These are phyloP conservation scores for Beroe ovata DNA, from an alignment of 37 sponge, comb jelly and placozoan genomes.

Conservation along the genomic window DNA sequence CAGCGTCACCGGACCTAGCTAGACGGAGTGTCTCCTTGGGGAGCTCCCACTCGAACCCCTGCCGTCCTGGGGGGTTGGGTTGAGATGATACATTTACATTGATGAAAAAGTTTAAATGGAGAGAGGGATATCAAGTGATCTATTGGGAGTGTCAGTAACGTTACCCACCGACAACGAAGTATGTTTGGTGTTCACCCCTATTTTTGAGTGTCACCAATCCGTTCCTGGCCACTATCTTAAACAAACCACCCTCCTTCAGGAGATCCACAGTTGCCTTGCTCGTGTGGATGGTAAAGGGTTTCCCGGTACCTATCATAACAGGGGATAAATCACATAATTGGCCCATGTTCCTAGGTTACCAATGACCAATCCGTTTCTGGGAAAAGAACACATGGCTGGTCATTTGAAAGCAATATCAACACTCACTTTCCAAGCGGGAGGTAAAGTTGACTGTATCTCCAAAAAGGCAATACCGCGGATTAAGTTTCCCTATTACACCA, in stretches of 20 bases:
- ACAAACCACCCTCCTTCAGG: slow-evolving; percentile 9
- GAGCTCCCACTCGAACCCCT: slow-evolving; percentile 33
- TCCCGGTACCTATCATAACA: slow-evolving; percentile 15
- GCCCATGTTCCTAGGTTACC: too few species aligned
- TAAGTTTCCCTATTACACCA: slow-evolving; percentile 42
- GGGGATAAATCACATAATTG: too few species aligned
- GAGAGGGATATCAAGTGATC: too few species aligned
- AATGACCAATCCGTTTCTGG: too few species aligned
- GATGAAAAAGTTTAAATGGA: too few species aligned
- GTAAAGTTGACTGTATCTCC: slow-evolving; percentile 66
- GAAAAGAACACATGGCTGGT: too few species aligned
- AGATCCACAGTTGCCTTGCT: slow-evolving; percentile 4
- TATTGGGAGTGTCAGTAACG: not conserved
- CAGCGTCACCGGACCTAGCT: not conserved
- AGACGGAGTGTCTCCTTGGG: slow-evolving; percentile 35
- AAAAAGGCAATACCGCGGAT: slow-evolving; percentile 56
- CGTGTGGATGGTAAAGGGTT: slow-evolving; percentile 65
- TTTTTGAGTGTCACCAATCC: slow-evolving; percentile 43
- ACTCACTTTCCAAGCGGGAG: slow-evolving; percentile 32
- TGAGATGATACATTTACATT: too few species aligned
- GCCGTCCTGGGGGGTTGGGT: not conserved
- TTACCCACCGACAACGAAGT: slow-evolving; percentile 51
- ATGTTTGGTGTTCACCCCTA: slow-evolving; percentile 59
- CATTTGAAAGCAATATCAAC: too few species aligned
- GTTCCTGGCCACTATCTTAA: not conserved